Evolutionary conservation across 1,140 invertebrate species (phyloP).

Genomic region (Ceratina calcarata): DNA sequence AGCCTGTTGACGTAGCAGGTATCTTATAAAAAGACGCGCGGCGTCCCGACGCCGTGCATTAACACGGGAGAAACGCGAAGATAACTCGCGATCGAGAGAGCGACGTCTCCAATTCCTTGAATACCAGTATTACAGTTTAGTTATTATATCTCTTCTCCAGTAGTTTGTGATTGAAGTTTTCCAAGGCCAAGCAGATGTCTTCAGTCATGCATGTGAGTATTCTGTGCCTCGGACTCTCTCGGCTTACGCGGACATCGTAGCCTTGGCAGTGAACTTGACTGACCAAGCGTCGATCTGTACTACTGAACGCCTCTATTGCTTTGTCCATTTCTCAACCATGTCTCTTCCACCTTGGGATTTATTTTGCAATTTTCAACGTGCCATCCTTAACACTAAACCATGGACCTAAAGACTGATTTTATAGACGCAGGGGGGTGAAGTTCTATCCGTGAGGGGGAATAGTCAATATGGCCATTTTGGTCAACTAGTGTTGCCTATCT

Average conservation of each 20-base stretch:
- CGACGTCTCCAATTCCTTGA: neutral
- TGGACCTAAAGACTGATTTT: no score
- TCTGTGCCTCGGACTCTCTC: no score
- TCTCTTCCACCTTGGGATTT: no score
- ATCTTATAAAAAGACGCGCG: constrained; percentile 76
- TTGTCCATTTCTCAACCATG: no score
- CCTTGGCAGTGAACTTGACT: constrained; percentile 8
- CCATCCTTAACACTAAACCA: no score
- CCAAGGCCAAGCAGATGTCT: constrained; percentile 66
- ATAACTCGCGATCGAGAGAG: neutral
- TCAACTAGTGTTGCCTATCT: no score
- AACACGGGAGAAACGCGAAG: constrained; percentile 56
- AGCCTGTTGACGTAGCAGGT: constrained; percentile 66
- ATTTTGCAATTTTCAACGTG: no score
- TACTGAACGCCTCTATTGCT: no score
- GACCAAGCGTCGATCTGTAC: neutral
- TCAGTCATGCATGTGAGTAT: constrained; percentile 70
- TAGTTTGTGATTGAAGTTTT: constrained; percentile 41
- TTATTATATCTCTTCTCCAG: neutral
- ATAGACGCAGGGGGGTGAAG: no score
- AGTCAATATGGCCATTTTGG: no score
- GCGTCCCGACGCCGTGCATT: constrained; percentile 68
- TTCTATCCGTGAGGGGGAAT: no score
- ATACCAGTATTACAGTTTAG: neutral
- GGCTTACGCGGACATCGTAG: neutral